Evolutionary conservation across 2,888 invertebrate genomes (phyloP), one percentile per base, ranked within the genome.

Genomic region (Girardia tigrina): DNA sequence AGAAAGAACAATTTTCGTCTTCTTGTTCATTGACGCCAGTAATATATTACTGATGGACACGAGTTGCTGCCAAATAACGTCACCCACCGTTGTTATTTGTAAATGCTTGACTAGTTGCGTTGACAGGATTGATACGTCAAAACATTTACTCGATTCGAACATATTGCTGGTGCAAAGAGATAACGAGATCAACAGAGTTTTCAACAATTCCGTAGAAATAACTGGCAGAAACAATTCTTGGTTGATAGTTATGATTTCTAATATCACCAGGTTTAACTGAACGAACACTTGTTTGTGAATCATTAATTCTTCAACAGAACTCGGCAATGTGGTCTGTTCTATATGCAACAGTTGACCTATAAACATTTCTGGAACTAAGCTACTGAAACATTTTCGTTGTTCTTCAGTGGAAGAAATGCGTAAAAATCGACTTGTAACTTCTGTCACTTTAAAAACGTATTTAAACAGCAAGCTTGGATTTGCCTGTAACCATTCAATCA

Each of bases 341-440:
- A 56, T 56, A 20, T 56, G 56, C 6, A 56, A 23, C n/a, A 56
- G 23, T 56, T 56, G 56, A 56, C n/a, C n/a, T 4, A 23, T n/a
- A n/a, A 8, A 56, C 4, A 56, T 56, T 56, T 56, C 56, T 23
- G 56, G 56, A 4, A 56, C 56, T 16, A 56, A 16, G n/a, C 56
- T 56, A 23, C 56, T 56, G 56, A 56, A 56, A 56, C 56, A 56
- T 56, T 56, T 56, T 8, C 56, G 56, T 56, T 56, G 56, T 4
- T 56, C 56, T 8, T 56, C 56, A 4, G 56, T 56, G 4, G 56
- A 56, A 6, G 56, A 56, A 56, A 4, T n/a, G 4, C 56, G 4
- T 16, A 56, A 56, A 56, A 56, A 56, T 6, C 56, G 56, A 56
- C 56, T 56, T 56, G 56, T 56, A 8, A 56, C 56, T 56, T 56